Percentiles rank a stretch among this genome's conserved stretches.
These are phyloP conservation scores for Morone chrysops DNA, from an alignment of 2,113 vertebrate species.

Conservation along the genomic window DNA sequence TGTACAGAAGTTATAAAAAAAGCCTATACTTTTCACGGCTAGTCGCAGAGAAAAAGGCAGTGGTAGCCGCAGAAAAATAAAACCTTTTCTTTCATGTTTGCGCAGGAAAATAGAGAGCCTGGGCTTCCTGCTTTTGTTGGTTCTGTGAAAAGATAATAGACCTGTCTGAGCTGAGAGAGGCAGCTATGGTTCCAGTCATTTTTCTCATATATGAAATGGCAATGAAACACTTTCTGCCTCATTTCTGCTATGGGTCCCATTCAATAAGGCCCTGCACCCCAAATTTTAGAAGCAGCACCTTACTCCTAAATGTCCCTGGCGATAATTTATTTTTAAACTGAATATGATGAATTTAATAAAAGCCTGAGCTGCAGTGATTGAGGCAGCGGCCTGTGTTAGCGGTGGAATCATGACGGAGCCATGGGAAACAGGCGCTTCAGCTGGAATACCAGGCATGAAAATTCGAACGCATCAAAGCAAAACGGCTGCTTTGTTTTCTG, in stretches of 20 bases:
- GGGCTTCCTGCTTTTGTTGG: slow-evolving; percentile 9
- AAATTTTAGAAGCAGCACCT: neutral
- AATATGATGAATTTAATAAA: neutral
- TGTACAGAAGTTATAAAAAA: slow-evolving; percentile 23
- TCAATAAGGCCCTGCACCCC: neutral
- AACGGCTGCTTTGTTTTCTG: slow-evolving; percentile 82
- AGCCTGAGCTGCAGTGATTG: slow-evolving; percentile 4
- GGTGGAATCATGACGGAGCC: slow-evolving; percentile 60
- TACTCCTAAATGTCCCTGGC: neutral
- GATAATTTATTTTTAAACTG: neutral
- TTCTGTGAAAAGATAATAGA: neutral
- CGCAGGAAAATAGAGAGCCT: neutral
- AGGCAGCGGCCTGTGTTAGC: slow-evolving; percentile 29
- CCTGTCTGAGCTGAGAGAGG: neutral
- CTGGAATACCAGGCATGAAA: slow-evolving; percentile 68
- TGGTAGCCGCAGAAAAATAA: slow-evolving; percentile 1
- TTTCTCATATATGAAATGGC: neutral
- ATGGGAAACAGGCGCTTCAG: slow-evolving; percentile 67
- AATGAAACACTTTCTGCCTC: neutral
- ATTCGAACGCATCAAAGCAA: slow-evolving; percentile 81
- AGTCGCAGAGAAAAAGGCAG: neutral
- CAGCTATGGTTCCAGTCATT: neutral
- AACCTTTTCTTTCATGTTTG: slow-evolving; percentile 22
- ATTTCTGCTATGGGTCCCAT: neutral
- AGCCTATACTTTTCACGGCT: slow-evolving; percentile 20